Conservation (phyloP, 2,113 vertebrate genomes). For the Sciurus niger region DNA sequence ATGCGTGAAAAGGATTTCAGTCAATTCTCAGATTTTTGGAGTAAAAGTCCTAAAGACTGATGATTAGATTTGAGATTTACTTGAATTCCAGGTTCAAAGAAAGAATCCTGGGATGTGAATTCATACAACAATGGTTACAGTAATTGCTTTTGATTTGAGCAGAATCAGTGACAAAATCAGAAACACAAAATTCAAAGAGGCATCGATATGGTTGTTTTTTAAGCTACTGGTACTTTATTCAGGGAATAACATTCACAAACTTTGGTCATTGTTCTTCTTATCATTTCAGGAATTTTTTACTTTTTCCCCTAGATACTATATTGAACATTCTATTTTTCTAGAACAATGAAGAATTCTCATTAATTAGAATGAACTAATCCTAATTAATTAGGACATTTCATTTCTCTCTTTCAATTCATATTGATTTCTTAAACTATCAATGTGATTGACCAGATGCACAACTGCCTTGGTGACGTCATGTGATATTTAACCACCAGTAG, state of each 20-base stretch:
- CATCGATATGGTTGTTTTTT: not conserved
- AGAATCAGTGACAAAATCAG: slow-evolving; percentile 38
- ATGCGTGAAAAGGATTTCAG: slow-evolving; percentile 12
- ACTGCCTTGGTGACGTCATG: not conserved
- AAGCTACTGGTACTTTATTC: not conserved
- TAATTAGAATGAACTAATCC: not conserved
- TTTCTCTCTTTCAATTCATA: not conserved
- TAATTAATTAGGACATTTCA: not conserved
- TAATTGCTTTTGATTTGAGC: slow-evolving; percentile 42
- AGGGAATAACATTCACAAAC: not conserved
- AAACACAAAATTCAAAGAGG: not conserved
- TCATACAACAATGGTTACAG: not conserved
- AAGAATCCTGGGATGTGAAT: slow-evolving; percentile 20
- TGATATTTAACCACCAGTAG: not conserved
- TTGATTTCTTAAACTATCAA: not conserved
- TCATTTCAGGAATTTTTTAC: slow-evolving; percentile 3
- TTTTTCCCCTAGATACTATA: not conserved
- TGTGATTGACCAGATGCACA: not conserved
- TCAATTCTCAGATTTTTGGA: slow-evolving; percentile 40
- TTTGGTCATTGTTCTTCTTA: not conserved
- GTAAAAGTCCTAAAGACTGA: not conserved
- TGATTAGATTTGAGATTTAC: slow-evolving; percentile 53
- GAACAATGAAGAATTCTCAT: not conserved
- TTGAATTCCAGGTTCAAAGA: slow-evolving; percentile 26
- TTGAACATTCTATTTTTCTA: not conserved